Conservation (phyloP, 1,140 invertebrate genomes). For the Daktulosphaira vitifoliae region DNA sequence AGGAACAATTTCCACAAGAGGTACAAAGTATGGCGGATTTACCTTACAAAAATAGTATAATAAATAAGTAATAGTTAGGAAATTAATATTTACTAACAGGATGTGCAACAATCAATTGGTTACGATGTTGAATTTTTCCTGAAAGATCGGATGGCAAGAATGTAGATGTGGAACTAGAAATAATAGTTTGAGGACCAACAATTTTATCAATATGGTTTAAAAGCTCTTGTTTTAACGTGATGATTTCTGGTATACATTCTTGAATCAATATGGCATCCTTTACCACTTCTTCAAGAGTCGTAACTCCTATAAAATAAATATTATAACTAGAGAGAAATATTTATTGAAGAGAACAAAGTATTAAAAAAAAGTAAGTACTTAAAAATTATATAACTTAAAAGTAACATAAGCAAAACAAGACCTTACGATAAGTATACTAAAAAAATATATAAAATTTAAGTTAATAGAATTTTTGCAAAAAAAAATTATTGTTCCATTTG, state of each 20-base stretch:
- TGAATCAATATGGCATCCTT: constrained; percentile 68
- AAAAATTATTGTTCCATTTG: too few species aligned
- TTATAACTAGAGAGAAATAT: neutral
- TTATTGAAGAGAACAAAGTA: constrained; percentile 7
- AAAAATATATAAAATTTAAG: too few species aligned
- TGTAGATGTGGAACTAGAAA: constrained; percentile 87
- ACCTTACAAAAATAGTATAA: constrained; percentile 48
- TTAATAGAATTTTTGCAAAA: too few species aligned
- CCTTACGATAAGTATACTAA: too few species aligned
- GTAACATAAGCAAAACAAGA: too few species aligned
- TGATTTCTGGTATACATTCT: constrained; percentile 85
- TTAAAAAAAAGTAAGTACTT: neutral
- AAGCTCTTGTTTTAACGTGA: constrained; percentile 75
- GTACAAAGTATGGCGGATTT: constrained; percentile 93
- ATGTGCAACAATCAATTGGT: constrained; percentile 73
- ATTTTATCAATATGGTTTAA: constrained; percentile 68
- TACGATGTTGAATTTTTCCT: constrained; percentile 65
- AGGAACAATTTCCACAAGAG: constrained; percentile 87
- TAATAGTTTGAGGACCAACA: constrained; percentile 59
- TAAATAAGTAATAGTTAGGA: neutral
- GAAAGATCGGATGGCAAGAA: constrained; percentile 78
- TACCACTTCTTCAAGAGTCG: constrained; percentile 54
- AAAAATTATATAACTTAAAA: neutral
- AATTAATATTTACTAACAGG: constrained; percentile 53
- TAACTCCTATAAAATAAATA: constrained; percentile 50